Base-by-base conservation (phyloP, 1,140 invertebrate genomes). In the Psix sp. region DNA sequence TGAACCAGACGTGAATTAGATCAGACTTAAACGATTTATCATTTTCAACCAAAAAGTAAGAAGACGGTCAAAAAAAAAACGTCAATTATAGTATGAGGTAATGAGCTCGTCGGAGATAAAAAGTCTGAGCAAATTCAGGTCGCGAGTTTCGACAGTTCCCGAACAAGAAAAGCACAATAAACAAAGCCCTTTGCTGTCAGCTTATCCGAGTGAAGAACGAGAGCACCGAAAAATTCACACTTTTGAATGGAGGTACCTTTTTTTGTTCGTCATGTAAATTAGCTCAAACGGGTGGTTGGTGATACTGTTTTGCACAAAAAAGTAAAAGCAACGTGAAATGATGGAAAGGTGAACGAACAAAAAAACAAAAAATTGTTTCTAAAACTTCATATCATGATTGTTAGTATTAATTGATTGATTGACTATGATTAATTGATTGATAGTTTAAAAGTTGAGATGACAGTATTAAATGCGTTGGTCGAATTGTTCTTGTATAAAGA, bases 331-430 rank as follows among this genome's bases (percentile, higher is more conserved):
- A 16, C 7, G 11, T 26, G 16, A 29, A 26, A 3, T 5, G 5
- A 16, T 20, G 11, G 17, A 38, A 39, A 11, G 15, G 35, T 18
- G 13, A 38, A 29, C 36, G 13, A 4, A 29, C 6, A 43, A 20
- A 26, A 24, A 10, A 15, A 20, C 5, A 17, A 48, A 36, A 43
- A 74, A 29, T 74, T 65, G 63, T 74, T 74, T 74, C 71, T 62
- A 74, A 74, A 74, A 67, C 38, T 62, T 67, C 63, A 74, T 74
- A 74, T 74, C 72, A 68, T 63, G 52, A 68, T 74, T 74, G 72
- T 74, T 74, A 68, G 63, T 65, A 67, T 74, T 74, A 67, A 66
- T 67, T 67, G 13, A 67, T 60, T 72, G 38, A 72, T 72, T 67
- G 39, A 49, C 51, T 60, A 62, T 57, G 49, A 62, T 62, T 67